A percentile compares a stretch with the other conserved stretches of the same genome.
Conservation (phyloP, 2,113 vertebrate species). For the Leucopsar rothschildi region DNA sequence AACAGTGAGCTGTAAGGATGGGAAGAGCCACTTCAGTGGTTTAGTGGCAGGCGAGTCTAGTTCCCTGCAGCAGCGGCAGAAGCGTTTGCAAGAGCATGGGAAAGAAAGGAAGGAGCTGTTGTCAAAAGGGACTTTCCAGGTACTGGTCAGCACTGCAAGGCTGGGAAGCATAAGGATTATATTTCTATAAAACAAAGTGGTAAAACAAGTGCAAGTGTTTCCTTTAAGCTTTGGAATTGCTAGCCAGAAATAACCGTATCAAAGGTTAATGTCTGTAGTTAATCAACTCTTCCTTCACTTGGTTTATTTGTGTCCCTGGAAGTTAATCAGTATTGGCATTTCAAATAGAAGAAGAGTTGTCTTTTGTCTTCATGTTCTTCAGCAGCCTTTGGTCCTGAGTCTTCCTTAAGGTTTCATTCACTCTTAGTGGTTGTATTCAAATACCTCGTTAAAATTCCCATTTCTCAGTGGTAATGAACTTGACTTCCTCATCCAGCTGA, state of each 20-base stretch:
- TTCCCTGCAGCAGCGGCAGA: conserved; percentile 78
- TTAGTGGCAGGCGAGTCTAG: conserved; percentile 57
- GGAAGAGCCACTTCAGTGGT: conserved; percentile 69
- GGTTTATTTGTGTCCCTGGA: not conserved
- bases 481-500: not conserved
- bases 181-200: not conserved
- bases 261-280: conserved; percentile 7
- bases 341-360: not conserved
- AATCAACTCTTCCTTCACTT: not conserved
- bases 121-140: conserved; percentile 81
- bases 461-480: not conserved
- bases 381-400: not conserved
- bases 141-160: conserved; percentile 9
- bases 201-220: not conserved
- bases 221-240: not conserved
- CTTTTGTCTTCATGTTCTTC: not conserved
- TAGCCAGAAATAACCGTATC: not conserved
- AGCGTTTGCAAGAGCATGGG: conserved; percentile 87
- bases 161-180: not conserved
- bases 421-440: not conserved
- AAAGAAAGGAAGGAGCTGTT: conserved; percentile 92
- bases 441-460: not conserved
- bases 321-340: not conserved
- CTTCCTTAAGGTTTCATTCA: not conserved
- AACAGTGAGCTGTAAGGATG: conserved; percentile 68